Percentiles rank a stretch among this genome's conserved stretches.
Conservation (phyloP, 2,888 invertebrate species). For the Malachius bipustulatus region DNA sequence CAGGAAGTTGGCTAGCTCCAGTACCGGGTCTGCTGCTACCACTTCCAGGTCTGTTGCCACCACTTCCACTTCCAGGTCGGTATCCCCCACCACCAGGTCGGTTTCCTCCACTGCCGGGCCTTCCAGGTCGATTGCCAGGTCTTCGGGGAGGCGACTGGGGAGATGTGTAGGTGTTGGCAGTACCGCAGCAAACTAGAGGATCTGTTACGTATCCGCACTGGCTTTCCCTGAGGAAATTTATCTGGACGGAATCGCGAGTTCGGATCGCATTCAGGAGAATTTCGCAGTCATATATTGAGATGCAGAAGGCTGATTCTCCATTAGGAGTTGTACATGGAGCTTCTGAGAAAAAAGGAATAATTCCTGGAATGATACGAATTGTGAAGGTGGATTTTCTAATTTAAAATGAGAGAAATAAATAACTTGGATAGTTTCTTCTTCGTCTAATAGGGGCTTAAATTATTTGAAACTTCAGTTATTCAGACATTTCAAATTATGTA, state of each 20-base stretch:
- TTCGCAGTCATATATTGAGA: slow-evolving; percentile 41
- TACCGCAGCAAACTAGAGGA: slow-evolving; percentile 45
- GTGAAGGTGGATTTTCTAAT: too few species aligned
- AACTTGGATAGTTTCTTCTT: too few species aligned
- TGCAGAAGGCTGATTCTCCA: slow-evolving; percentile 37
- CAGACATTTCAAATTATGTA: too few species aligned
- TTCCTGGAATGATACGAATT: too few species aligned
- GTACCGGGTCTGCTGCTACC: not conserved
- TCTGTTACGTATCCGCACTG: slow-evolving; percentile 42
- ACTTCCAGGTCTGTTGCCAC: too few species aligned
- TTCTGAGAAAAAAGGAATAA: slow-evolving; percentile 8
- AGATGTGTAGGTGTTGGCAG: slow-evolving; percentile 17
- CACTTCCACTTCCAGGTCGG: not conserved
- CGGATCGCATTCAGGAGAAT: slow-evolving; percentile 34
- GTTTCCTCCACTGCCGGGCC: not conserved
- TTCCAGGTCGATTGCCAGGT: not conserved
- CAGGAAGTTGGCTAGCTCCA: slow-evolving; percentile 17
- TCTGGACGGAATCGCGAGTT: slow-evolving; percentile 24
- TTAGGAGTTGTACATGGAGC: slow-evolving; percentile 38
- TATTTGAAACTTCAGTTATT: too few species aligned
- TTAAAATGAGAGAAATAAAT: too few species aligned
- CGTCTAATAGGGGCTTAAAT: too few species aligned
- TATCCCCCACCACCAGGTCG: too few species aligned
- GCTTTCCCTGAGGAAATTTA: slow-evolving; percentile 38
- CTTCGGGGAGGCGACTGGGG: slow-evolving; percentile 4